Evolutionary conservation across 2,888 invertebrate genomes (phyloP), one percentile per base, ranked within the genome.

Genomic region (Leptopilina syphax): DNA sequence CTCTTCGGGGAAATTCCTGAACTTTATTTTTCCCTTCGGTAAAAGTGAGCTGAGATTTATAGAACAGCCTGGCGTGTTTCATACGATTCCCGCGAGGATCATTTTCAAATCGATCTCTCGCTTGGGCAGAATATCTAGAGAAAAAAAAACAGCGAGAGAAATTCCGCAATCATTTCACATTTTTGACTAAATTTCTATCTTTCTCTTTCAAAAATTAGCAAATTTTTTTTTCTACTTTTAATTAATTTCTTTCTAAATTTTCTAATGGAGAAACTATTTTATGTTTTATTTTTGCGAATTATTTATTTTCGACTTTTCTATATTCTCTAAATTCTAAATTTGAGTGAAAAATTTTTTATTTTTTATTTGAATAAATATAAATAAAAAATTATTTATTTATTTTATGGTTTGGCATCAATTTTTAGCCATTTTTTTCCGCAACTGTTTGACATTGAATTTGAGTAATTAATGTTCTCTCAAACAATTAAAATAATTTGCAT

Each of bases 1-100:
- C 57, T 57, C 73, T 73, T 73, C 6, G n/a, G 73, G 57, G 57
- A 73, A 73, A 73, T 73, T 57, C 73, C 54, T 73, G n/a, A 57
- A 57, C 34, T 73, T 73, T 73, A 73, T 73, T 73, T 73, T 73
- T 73, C 73, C 54, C 57, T 41, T 73, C 57, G 41, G 57, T 57
- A 73, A 73, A 73, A 41, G 73, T 70, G 54, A 34, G 10, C 57
- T 34, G 41, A 57, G 54, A 57, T 73, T 73, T 73, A 73, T 70
- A 70, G 70, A 70, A 70, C 27, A 50, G 27, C 54, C 3, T 70
- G 70, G 54, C 34, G 34, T 63, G 63, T 10, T 57, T 73, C 54
- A 34, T 41, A 57, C 10, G n/a, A 41, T 57, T 57, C 73, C 73
- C 73, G 34, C 12, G 73, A 73, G 73, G 34, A 73, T 73, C n/a